Evolutionary conservation across 1,140 invertebrate genomes (phyloP).

Genomic region (Lepeophtheirus salmonis): DNA sequence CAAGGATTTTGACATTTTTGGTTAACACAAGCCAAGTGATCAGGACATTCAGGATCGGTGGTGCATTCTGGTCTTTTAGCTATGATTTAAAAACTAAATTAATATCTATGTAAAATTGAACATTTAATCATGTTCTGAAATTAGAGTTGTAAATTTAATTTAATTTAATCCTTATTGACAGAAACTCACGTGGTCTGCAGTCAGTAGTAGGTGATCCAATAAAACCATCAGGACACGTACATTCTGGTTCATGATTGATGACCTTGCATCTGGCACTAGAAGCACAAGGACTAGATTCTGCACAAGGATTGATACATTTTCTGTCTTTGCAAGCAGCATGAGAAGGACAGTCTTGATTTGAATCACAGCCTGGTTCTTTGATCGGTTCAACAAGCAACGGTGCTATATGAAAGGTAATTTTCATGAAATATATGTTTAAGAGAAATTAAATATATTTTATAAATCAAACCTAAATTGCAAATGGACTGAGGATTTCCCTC

Average conservation of each 20-base stretch:
- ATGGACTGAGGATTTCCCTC: constrained; percentile 51
- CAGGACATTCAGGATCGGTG: constrained; percentile 50
- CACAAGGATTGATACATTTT: constrained; percentile 45
- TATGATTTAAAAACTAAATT: background rate
- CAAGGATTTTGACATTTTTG: constrained; percentile 52
- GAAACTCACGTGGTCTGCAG: constrained; percentile 24
- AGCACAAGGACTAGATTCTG: constrained; percentile 47
- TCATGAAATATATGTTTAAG: constrained; percentile 25
- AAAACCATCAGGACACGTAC: constrained; percentile 41
- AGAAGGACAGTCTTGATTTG: constrained; percentile 49
- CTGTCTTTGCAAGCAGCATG: constrained; percentile 50
- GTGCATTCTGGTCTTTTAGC: constrained; percentile 33
- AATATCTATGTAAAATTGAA: too few species aligned
- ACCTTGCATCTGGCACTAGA: constrained; percentile 50
- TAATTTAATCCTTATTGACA: too few species aligned
- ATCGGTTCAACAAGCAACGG: constrained; percentile 28
- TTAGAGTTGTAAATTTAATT: too few species aligned
- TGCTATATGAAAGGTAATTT: constrained; percentile 36
- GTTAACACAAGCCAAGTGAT: constrained; percentile 49
- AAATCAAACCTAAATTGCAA: constrained; percentile 33
- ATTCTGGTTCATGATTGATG: constrained; percentile 44
- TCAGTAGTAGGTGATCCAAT: constrained; percentile 41
- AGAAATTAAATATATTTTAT: background rate
- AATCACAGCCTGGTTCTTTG: constrained; percentile 38
- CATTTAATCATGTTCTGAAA: too few species aligned